Evolutionary conservation across 2,888 invertebrate species (phyloP), one percentile per base, ranked within the genome.

Genomic region (Ptychoptera contaminata): DNA sequence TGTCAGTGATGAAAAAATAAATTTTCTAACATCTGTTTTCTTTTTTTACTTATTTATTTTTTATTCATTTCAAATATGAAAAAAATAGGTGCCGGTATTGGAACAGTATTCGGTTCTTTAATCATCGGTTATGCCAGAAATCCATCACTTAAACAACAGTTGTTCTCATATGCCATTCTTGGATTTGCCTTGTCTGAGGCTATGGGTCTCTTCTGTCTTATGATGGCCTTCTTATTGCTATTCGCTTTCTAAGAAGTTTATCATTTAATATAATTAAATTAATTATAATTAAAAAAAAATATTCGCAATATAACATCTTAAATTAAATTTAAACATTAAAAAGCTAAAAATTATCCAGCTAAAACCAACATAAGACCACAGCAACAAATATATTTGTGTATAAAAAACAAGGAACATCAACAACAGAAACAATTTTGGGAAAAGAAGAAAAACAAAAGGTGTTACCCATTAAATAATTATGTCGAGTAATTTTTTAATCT

Each of bases 181-280:
- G 96, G 94, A 59, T 97, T 97, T 70, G 96, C 96, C 60, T 73
- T 97, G 53, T 87, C 93, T 53, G 97, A 98, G 77, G 96, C 96
- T 58, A 93, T 97, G 92, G 96, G 94, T 63, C 79, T 98, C 51
- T 97, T 97, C 76, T 94, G 94, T 76, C 74, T 97, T 61, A 94
- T 96, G 92, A 92, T 97, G 77, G 91, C 93, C 52, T 96, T 97
- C 77, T 72, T 97, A 61, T 79, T 97, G 72, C 75, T 97, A 59
- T 97, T 92, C 71, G 93, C 91, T 61, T 82, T 93, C 71, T 94
- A 85, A 74, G 60, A 56, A 59, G 60, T 56, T 45, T 39, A 15
- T 12, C 9, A 16, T 30, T 44, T 32, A 10, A 36, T 31, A 42
- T 39, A 47, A 47, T 42, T 32, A 44, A 38, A 37, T 39, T 44